These are phyloP conservation scores for Alfaro cultratus DNA, from an alignment of 2,797 vertebrate genomes.

Conservation along the genomic window DNA sequence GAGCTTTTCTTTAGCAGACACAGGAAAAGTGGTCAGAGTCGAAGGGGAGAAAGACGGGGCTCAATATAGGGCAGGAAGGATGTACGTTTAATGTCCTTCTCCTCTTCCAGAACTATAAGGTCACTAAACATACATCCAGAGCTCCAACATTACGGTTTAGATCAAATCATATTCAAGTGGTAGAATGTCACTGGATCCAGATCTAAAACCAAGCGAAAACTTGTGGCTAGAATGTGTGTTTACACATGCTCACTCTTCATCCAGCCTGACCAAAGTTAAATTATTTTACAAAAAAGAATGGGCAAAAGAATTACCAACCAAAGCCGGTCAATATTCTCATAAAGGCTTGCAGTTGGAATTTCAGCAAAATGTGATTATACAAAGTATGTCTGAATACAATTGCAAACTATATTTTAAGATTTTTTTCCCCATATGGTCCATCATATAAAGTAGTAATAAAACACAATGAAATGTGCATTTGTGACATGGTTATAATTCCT, in stretches of 20 bases:
- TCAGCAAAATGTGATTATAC: not conserved
- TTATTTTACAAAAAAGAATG: not conserved
- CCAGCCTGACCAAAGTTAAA: not conserved
- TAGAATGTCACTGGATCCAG: not conserved
- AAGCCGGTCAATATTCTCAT: not conserved
- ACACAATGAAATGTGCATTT: not conserved
- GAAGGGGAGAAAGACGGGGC: not conserved
- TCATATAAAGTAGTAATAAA: not conserved
- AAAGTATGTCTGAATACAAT: not conserved
- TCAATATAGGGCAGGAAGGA: not conserved
- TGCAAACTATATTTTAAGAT: not conserved
- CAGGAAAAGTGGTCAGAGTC: not conserved
- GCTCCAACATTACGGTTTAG: not conserved
- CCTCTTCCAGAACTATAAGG: not conserved
- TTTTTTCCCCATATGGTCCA: not conserved
- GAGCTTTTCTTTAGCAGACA: not conserved
- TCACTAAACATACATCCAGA: not conserved
- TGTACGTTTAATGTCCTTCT: not conserved
- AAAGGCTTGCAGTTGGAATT: not conserved
- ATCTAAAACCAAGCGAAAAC: not conserved
- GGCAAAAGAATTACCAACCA: not conserved
- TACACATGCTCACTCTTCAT: not conserved
- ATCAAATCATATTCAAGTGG: not conserved
- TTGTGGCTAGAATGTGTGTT: not conserved
- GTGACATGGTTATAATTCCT: not conserved